Base-by-base conservation (phyloP, 2,888 invertebrate genomes). In the Matsumyia berberina region DNA sequence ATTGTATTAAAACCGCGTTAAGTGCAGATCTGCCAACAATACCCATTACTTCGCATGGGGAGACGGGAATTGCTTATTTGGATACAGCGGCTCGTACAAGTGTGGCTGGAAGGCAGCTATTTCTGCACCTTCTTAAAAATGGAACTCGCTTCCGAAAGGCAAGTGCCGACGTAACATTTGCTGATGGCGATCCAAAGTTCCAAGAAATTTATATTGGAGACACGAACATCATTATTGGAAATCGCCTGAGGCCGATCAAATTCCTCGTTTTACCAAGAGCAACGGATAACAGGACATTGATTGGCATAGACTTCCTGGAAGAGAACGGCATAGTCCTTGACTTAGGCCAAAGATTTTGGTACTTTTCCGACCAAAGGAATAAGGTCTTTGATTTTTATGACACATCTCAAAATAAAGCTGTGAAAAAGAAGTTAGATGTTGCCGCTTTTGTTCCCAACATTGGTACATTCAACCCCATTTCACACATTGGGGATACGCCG, bases 1-100 rank as follows among this genome's bases (percentile, higher is more conserved):
- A 77, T n/a, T 64, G n/a, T 2, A 58, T 67, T 4, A 44, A 12
- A 9, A 58, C 76, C 5, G 33, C 66, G 0, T 5, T 77, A 3
- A 24, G 60, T 5, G 31, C 24, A 12, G 37, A 58, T 1, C 17
- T 73, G n/a, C 79, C 67, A 8, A 69, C 77, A 5, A 70, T 79
- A 12, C 39, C 72, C 0, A 72, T 72, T 9, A 24, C 33, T 17
- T 15, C 46, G 0, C 67, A 73, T 60, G 73, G 67, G 11, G 64
- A 73, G 17, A 19, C 8, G 6, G 81, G 69, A 15, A 35, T 73
- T n/a, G 80, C 73, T 0, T 73, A 73, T 24, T 12, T 81, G 0
- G 73, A 81, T n/a, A 76, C 81, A 1, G 76, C 70, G n/a, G 66
- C 74, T 2, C 12, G 64, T 12, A 76, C 57, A 9, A 76, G 66